Percentiles rank a stretch among this genome's conserved stretches.
Conservation (phyloP, 2,797 vertebrate genomes). For the Chloroceryle inda region DNA sequence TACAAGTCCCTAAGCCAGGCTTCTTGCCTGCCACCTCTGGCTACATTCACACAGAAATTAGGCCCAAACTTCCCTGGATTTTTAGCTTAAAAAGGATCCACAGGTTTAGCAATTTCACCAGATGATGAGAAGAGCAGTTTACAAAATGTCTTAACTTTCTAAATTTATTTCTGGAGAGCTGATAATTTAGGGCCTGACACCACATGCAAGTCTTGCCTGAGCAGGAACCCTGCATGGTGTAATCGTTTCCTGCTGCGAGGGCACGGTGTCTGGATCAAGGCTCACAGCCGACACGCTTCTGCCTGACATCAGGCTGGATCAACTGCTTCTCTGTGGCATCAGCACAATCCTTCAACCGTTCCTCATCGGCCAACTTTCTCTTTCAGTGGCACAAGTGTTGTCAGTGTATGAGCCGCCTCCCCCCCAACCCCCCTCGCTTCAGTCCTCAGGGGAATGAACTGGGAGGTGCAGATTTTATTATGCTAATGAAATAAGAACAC, state of each 20-base stretch:
- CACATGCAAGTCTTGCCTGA: constrained; percentile 11
- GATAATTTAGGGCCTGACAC: constrained; percentile 30
- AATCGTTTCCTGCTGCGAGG: constrained; percentile 25
- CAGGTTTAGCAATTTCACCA: neutral
- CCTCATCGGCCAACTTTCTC: neutral
- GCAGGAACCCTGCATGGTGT: neutral
- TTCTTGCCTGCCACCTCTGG: neutral
- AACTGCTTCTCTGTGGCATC: neutral
- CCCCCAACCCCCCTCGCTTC: neutral
- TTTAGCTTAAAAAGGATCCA: neutral
- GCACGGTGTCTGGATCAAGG: neutral
- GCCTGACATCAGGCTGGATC: neutral
- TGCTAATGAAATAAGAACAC: constrained; percentile 40
- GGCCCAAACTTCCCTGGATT: neutral
- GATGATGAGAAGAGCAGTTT: neutral
- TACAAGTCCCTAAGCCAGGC: neutral
- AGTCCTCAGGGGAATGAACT: neutral
- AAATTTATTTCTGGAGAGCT: constrained; percentile 12
- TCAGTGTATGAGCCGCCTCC: fast-evolving
- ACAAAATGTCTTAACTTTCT: neutral
- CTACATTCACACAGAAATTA: neutral
- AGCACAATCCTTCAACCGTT: neutral
- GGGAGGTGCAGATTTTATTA: constrained; percentile 52
- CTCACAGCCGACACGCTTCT: neutral
- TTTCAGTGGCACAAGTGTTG: neutral